Base-by-base conservation (phyloP, 2,113 vertebrate species). In the Colistium nudipinnis region DNA sequence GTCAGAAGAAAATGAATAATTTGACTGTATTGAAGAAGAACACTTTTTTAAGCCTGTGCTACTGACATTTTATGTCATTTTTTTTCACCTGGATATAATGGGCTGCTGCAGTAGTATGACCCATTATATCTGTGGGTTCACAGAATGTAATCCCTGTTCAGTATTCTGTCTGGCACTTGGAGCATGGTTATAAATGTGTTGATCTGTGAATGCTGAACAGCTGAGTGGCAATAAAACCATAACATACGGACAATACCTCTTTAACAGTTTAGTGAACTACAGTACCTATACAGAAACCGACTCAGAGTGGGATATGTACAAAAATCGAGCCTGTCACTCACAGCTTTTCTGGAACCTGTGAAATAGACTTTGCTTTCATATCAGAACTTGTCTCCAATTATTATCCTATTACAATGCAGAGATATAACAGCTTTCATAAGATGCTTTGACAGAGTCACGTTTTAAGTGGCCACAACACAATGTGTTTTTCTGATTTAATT, bases 401-500 rank as follows among this genome's bases (percentile, higher is more conserved):
- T 62, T 49, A 55, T 73, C 53, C 22, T 81, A 66, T 77, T 53
- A 70, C 56, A 81, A n/a, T 62, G 54, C 74, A 60, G 35, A 68
- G 16, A 61, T 48, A 60, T 73, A 47, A 44, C 57, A 64, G 61
- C 43, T 60, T 41, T 74, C 67, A 52, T 19, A 64, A 65, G 72
- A 76, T 44, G 48, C 70, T 71, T 82, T 52, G 20, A 59, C 57
- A n/a, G 53, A 72, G 70, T 80, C 84, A 71, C 54, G 69, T 79
- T 84, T 87, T 74, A 74, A 83, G 81, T 83, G 75, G 74, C 69
- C 85, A 74, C n/a, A 86, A 84, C 85, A 85, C 88, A 90, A 86
- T 86, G 86, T 86, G 84, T 76, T 93, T 92, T 90, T 93, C 92
- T 93, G 93, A 94, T 96, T 91, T 94, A 93, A 95, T 94, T 95